These are phyloP conservation scores for Trematomus loennbergii DNA, from an alignment of 2,113 vertebrate genomes.

Conservation along the genomic window DNA sequence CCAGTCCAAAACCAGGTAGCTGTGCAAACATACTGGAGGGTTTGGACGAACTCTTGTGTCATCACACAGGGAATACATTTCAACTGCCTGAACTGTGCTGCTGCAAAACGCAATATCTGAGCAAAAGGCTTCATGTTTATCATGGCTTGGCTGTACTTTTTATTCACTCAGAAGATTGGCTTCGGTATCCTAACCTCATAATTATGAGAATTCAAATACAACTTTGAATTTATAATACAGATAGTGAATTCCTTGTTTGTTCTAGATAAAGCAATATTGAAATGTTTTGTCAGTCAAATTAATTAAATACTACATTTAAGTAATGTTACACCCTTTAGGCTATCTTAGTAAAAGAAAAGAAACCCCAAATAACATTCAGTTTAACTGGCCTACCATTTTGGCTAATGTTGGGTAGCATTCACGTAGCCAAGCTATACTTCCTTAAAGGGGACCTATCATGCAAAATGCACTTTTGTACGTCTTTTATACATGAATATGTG, in stretches of 20 bases:
- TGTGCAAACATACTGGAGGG: conserved; percentile 75
- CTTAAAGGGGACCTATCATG: too few species aligned
- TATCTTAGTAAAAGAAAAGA: too few species aligned
- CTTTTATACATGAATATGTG: too few species aligned
- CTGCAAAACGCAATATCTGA: conserved; percentile 46
- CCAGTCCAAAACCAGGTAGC: conserved; percentile 75
- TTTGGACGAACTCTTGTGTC: conserved; percentile 75
- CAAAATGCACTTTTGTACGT: too few species aligned
- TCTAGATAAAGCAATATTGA: neutral
- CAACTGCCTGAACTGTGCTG: conserved; percentile 63
- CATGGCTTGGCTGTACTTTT: conserved; percentile 6
- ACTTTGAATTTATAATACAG: neutral
- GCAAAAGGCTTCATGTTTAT: conserved; percentile 28
- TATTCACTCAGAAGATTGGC: conserved; percentile 1
- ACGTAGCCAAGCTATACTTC: neutral
- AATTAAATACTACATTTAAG: neutral
- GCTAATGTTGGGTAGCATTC: too few species aligned
- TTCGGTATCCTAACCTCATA: neutral
- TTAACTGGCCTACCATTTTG: too few species aligned
- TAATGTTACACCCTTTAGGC: too few species aligned
- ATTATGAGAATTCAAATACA: neutral
- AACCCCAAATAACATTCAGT: too few species aligned
- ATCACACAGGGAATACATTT: conserved; percentile 70
- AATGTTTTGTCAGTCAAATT: neutral
- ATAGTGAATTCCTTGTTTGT: neutral